Conservation (phyloP, 1,140 invertebrate species). For the Chironomus tepperi region DNA sequence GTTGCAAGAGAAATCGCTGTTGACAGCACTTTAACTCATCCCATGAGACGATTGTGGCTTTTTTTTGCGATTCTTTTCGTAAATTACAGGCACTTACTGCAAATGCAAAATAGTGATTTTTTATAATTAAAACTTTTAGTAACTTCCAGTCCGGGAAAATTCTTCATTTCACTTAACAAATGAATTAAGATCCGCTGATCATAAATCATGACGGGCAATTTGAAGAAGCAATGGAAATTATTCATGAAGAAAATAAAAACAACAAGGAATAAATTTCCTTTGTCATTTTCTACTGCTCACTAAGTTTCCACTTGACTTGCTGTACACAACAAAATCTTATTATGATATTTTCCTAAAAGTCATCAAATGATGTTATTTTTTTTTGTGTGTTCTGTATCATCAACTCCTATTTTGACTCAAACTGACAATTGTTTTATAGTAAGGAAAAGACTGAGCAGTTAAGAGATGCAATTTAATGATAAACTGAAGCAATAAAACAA, state of each 20-base stretch:
- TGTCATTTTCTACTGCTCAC: not conserved
- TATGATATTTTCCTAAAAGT: not conserved
- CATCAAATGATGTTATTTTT: not conserved
- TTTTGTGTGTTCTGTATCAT: not conserved
- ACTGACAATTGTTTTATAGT: not conserved
- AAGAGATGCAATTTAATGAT: conserved; percentile 13
- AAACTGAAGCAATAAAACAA: conserved; percentile 9
- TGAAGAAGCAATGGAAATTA: not conserved
- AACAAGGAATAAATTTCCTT: not conserved
- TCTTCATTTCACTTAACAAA: not conserved
- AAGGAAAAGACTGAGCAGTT: not conserved
- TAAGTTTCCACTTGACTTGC: conserved; percentile 1
- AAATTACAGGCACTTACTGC: not conserved
- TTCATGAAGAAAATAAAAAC: not conserved
- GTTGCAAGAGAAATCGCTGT: not conserved
- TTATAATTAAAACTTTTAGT: not conserved
- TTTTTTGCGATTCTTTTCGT: not conserved
- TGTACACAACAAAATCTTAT: not conserved
- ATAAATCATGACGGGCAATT: not conserved
- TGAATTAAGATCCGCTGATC: not conserved
- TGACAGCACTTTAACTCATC: not conserved
- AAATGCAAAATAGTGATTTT: not conserved
- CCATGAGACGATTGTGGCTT: not conserved
- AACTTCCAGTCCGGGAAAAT: not conserved
- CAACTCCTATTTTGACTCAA: not conserved